phyloP scores from a whole-genome alignment of 1,140 invertebrate genomes.

The Battus philenor region DNA sequence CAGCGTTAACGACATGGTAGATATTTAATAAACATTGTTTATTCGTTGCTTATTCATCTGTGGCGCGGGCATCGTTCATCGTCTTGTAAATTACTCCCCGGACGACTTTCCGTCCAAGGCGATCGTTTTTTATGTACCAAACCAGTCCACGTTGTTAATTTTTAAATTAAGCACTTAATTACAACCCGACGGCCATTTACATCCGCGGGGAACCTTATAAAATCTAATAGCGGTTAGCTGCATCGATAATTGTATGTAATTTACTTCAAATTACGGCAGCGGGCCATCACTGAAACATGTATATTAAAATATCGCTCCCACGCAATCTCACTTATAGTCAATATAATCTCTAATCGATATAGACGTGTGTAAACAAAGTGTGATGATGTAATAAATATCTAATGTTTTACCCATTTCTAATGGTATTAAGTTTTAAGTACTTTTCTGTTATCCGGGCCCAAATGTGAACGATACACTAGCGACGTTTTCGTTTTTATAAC shows the following conservation, averaged over 20 bases:
- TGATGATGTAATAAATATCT: conserved; percentile 1
- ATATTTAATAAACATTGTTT: conserved; percentile 9
- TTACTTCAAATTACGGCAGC: conserved; percentile 33
- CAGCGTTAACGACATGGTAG: background rate
- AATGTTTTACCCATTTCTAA: too few species aligned
- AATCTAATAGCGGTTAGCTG: conserved; percentile 35
- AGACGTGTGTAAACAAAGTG: background rate
- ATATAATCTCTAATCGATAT: background rate
- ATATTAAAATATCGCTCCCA: conserved; percentile 21
- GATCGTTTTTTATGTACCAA: conserved; percentile 20
- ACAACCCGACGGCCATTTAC: conserved; percentile 15
- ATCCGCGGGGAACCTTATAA: conserved; percentile 29
- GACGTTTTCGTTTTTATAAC: too few species aligned
- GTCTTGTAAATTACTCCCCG: conserved; percentile 10
- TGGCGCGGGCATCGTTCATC: background rate
- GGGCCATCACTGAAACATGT: conserved; percentile 20
- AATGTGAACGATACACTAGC: too few species aligned
- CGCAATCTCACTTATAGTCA: conserved; percentile 2
- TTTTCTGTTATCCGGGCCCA: too few species aligned
- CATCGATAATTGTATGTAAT: conserved; percentile 39
- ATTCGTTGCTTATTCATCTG: background rate
- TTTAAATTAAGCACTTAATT: conserved; percentile 54
- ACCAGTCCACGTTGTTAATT: conserved; percentile 37
- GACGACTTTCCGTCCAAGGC: conserved; percentile 9
- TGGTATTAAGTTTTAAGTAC: too few species aligned